phyloP scores from a whole-genome alignment of 2,113 vertebrate genomes.

The Oncorhynchus kisutch region DNA sequence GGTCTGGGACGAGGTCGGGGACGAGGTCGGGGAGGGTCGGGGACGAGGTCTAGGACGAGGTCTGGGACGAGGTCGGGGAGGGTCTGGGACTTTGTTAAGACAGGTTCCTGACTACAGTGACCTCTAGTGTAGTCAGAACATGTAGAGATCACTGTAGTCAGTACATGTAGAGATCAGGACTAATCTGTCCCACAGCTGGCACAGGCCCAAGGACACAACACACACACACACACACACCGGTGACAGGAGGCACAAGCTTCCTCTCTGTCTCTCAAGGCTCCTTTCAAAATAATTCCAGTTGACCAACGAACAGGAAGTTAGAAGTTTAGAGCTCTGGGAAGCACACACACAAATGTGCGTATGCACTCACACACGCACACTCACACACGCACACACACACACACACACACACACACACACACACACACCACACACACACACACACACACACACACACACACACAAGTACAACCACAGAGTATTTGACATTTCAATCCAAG shows the following conservation, averaged over 20 bases:
- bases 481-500: constrained; percentile 17
- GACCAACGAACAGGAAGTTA: not conserved
- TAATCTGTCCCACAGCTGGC: not conserved
- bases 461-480: not conserved
- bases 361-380: not conserved
- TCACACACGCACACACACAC: not conserved
- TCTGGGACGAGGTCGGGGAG: too few species aligned
- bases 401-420: not conserved
- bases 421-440: not conserved
- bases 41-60: too few species aligned
- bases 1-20: too few species aligned
- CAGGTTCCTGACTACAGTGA: too few species aligned
- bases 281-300: not conserved
- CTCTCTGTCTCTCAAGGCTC: not conserved
- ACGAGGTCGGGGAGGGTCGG: too few species aligned
- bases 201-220: not conserved
- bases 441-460: not conserved
- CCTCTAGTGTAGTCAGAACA: too few species aligned
- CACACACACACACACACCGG: not conserved
- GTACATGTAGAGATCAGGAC: too few species aligned
- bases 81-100: too few species aligned
- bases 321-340: not conserved
- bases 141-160: too few species aligned
- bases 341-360: not conserved
- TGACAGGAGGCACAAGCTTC: not conserved